Conservation (phyloP, 2,888 invertebrate genomes). For the Agonopterix alstromeriana region DNA sequence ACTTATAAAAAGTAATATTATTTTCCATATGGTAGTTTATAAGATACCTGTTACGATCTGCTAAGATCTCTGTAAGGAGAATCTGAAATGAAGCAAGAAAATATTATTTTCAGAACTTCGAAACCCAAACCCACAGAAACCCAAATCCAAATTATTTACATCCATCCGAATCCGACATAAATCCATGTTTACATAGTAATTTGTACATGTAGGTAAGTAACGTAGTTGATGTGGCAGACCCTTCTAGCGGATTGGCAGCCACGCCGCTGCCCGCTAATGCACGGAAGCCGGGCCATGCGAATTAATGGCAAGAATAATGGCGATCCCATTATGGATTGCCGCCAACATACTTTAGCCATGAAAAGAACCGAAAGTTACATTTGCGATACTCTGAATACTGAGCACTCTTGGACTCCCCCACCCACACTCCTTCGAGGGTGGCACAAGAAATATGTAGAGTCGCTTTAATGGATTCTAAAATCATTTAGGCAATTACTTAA, state of each 20-base stretch:
- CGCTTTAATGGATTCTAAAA: constrained; percentile 34
- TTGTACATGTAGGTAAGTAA: too few relatives aligned
- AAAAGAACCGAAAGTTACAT: constrained; percentile 78
- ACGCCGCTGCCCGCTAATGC: constrained; percentile 69
- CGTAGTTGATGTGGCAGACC: constrained; percentile 23
- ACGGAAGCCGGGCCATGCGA: constrained; percentile 73
- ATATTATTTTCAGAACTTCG: too few relatives aligned
- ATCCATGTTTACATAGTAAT: too few relatives aligned
- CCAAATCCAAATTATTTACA: too few relatives aligned
- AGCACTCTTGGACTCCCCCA: constrained; percentile 53
- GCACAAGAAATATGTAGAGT: constrained; percentile 40
- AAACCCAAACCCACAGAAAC: too few relatives aligned
- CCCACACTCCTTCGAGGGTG: constrained; percentile 24
- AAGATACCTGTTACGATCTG: too few relatives aligned
- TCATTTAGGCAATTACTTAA: constrained; percentile 30
- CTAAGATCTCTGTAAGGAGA: too few relatives aligned
- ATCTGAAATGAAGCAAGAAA: too few relatives aligned
- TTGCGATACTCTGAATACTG: constrained; percentile 77
- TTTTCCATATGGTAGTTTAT: too few relatives aligned
- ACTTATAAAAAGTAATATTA: too few relatives aligned
- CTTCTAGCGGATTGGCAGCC: constrained; percentile 63
- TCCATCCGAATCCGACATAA: too few relatives aligned
- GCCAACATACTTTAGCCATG: constrained; percentile 77
- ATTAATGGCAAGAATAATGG: constrained; percentile 78
- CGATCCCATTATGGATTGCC: constrained; percentile 78